Percentiles rank a stretch among this genome's conserved stretches.
Conservation (phyloP, 1,140 invertebrate species). For the Diorhabda elongata region DNA sequence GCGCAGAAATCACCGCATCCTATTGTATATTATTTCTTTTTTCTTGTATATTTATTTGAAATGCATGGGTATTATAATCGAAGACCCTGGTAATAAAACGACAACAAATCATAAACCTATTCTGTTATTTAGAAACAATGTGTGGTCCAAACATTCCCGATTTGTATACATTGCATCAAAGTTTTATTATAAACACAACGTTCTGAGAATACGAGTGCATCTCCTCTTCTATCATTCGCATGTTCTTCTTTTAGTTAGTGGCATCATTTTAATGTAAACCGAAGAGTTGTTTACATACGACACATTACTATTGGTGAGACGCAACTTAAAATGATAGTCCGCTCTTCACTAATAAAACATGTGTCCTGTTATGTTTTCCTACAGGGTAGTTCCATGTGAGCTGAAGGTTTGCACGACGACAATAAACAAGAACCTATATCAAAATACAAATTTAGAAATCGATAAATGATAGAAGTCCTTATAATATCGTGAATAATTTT, state of each 20-base stretch:
- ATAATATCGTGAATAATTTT: no score
- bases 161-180: not conserved
- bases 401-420: no score
- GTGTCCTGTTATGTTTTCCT: not conserved
- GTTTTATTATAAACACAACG: not conserved
- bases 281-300: slow-evolving; percentile 2
- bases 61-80: no score
- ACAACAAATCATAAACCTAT: no score
- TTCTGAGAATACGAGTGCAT: slow-evolving; percentile 1
- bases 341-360: not conserved
- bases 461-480: no score
- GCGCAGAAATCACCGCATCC: no score
- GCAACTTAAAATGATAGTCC: not conserved
- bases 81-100: no score
- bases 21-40: no score
- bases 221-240: not conserved
- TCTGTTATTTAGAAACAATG: not conserved
- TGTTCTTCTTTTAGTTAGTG: not conserved
- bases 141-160: slow-evolving; percentile 1
- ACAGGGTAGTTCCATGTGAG: not conserved
- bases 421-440: no score
- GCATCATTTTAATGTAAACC: slow-evolving; percentile 1
- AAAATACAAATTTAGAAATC: no score
- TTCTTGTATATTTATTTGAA: no score
- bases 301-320: not conserved